Percentiles rank a stretch among this genome's conserved stretches.
Evolutionary conservation across 1,140 invertebrate genomes (phyloP).

Genomic region (Orchestia grillus): DNA sequence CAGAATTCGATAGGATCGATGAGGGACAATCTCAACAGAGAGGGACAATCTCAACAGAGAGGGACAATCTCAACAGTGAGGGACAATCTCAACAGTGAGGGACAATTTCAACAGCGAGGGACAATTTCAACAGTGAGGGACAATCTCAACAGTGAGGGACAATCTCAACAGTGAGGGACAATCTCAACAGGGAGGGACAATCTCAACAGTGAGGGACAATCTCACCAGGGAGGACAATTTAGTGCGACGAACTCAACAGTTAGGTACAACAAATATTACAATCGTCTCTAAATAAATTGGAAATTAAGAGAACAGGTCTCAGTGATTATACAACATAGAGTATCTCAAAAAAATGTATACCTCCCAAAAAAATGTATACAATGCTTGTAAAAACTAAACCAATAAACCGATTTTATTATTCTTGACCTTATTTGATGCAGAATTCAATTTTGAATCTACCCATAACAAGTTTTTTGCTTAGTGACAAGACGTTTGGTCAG

Average conservation of each 20-base stretch:
- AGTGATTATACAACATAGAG: no score
- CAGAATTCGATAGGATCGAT: neutral
- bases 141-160: neutral
- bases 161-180: neutral
- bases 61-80: neutral
- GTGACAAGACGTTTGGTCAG: no score
- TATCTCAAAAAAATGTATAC: no score
- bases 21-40: neutral
- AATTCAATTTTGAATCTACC: no score
- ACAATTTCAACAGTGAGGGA: neutral
- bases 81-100: neutral
- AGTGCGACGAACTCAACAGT: neutral
- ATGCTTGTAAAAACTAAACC: no score
- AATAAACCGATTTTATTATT: no score
- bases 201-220: neutral
- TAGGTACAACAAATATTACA: neutral
- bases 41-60: neutral
- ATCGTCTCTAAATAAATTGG: no score
- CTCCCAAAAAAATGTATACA: no score
- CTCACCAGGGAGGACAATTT: neutral
- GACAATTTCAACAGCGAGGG: no score
- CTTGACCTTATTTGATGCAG: no score
- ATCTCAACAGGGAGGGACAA: neutral
- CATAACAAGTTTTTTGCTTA: no score
- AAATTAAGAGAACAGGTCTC: no score